Evolutionary conservation across 2,888 invertebrate species (phyloP), one percentile per base, ranked within the genome.

Genomic region (Polylopha cassiicola): DNA sequence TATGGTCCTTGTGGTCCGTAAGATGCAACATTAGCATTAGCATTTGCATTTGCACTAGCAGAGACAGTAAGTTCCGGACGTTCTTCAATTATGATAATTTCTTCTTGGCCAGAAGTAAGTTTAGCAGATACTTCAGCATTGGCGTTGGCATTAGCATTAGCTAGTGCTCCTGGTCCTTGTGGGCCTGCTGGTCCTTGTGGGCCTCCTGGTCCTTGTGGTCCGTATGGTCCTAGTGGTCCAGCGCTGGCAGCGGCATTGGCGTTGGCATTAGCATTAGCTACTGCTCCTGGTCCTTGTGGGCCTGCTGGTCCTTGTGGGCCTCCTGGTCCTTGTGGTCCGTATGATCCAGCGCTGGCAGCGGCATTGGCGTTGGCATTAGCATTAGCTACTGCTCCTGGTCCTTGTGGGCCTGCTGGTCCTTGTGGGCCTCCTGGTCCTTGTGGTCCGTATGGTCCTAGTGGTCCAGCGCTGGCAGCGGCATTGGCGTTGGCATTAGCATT

Each of bases 201-300:
- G 6, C 24, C 24, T 16, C 3, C 15, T 18, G 11, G 18, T 11
- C 11, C 11, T 11, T n/a, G 4, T 29, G 29, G 18, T 29, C 29
- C 18, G 13, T 18, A 11, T 29, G 28, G 28, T 16, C 28, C 28
- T 1, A 3, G 3, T 18, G 28, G 14, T 10, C 26, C 15, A n/a
- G 41, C 36, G 3, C 23, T 29, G 22, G 34, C 39, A 7, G 48
- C 29, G 21, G 37, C n/a, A n/a, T n/a, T n/a, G n/a, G n/a, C n/a
- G n/a, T n/a, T n/a, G n/a, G n/a, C n/a, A n/a, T n/a, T n/a, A n/a
- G n/a, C n/a, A n/a, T n/a, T n/a, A n/a, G n/a, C n/a, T n/a, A n/a
- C n/a, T n/a, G n/a, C n/a, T n/a, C n/a, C 2, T 10, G 16, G 11
- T 8, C 21, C 37, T 8, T 22, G 2, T 22, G 22, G 22, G 23